Evolutionary conservation across 2,797 vertebrate genomes (phyloP).

Genomic region (Thalassophryne amazonica): DNA sequence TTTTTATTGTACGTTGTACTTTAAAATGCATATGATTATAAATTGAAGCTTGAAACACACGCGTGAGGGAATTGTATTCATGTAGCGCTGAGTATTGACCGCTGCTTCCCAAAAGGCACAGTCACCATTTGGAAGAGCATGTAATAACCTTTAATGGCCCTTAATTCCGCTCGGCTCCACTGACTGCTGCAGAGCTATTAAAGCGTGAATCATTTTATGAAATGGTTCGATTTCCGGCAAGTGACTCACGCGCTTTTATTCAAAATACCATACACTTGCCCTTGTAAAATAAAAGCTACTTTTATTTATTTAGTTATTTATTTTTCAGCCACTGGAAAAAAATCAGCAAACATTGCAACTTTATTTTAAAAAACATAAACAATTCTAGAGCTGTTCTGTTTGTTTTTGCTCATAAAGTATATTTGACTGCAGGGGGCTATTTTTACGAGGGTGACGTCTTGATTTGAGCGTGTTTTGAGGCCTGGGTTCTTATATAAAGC

Average conservation of each 20-base stretch:
- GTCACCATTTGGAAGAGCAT: neutral
- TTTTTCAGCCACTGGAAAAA: neutral
- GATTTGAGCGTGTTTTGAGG: conserved; percentile 1
- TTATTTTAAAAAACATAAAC: too few relatives aligned
- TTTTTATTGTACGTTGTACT: too few relatives aligned
- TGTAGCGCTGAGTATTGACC: neutral
- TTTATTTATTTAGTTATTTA: too few relatives aligned
- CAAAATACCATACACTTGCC: too few relatives aligned
- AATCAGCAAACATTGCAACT: neutral
- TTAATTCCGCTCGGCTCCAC: neutral
- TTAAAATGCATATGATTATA: too few relatives aligned
- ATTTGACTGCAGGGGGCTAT: conserved; percentile 15
- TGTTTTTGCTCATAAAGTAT: conserved; percentile 1
- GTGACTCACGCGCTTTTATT: neutral
- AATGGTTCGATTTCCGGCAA: neutral
- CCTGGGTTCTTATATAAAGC: conserved; percentile 50
- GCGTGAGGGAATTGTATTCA: neutral
- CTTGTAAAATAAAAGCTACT: too few relatives aligned
- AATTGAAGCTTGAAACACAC: too few relatives aligned
- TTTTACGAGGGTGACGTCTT: conserved; percentile 22
- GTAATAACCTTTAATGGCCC: conserved; percentile 5
- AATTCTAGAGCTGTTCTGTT: conserved; percentile 7
- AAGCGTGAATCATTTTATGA: conserved; percentile 9
- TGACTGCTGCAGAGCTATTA: conserved; percentile 5
- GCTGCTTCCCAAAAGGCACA: neutral